These are phyloP conservation scores for Reinhardtius hippoglossoides DNA, from an alignment of 2,113 vertebrate species.

Conservation along the genomic window DNA sequence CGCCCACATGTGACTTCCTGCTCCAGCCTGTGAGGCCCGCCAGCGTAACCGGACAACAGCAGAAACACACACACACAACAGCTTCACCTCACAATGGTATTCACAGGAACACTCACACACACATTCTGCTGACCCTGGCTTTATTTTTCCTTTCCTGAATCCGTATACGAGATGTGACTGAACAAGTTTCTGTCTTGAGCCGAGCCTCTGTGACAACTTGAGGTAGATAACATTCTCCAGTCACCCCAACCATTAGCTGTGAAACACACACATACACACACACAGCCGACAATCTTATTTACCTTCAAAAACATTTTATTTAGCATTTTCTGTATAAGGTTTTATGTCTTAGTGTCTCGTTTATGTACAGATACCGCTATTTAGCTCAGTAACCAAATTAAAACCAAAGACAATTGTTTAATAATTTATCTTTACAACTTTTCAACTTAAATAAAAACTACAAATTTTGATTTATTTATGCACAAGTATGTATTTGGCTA, in stretches of 20 bases:
- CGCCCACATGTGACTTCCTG: conserved; percentile 60
- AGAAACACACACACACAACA: conserved; percentile 30
- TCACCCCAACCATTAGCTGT: conserved; percentile 40
- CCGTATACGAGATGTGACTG: conserved; percentile 20
- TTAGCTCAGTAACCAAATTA: conserved; percentile 54
- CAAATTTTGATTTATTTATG: conserved; percentile 21
- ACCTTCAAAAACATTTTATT: neutral
- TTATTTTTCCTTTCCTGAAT: neutral
- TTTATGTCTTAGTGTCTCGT: neutral
- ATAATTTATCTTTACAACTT: conserved; percentile 41
- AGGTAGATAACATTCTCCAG: conserved; percentile 73
- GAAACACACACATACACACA: conserved; percentile 5
- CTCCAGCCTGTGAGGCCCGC: conserved; percentile 37
- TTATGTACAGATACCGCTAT: conserved; percentile 33
- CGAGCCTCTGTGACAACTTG: conserved; percentile 61
- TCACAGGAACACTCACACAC: conserved; percentile 12
- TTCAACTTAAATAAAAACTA: conserved; percentile 40
- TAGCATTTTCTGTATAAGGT: conserved; percentile 7
- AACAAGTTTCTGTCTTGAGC: conserved; percentile 18
- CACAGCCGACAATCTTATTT: conserved; percentile 9
- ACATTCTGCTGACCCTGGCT: conserved; percentile 21
- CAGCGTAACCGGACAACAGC: conserved; percentile 37
- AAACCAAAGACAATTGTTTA: conserved; percentile 36
- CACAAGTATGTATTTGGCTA: conserved; percentile 45
- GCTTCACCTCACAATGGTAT: neutral